Conservation (phyloP, 2,113 vertebrate genomes). For the Anas platyrhynchos region DNA sequence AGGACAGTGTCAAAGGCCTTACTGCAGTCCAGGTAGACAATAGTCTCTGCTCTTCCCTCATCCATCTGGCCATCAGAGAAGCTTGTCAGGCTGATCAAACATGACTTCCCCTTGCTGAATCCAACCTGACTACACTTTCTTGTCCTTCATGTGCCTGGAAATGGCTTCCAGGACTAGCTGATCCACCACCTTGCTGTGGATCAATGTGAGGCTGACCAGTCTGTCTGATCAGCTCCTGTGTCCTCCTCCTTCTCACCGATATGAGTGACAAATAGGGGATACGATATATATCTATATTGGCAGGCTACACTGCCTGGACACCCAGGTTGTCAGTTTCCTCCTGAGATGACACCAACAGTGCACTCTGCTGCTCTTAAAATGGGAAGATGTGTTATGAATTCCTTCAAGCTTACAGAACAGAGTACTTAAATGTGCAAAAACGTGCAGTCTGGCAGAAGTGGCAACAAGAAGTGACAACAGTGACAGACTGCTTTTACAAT, state of each 20-base stretch:
- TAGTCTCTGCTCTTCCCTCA: neutral
- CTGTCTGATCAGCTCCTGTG: neutral
- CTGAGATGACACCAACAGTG: neutral
- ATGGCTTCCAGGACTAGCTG: neutral
- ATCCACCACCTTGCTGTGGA: neutral
- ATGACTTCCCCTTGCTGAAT: neutral
- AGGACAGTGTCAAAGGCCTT: neutral
- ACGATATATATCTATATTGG: neutral
- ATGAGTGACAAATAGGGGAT: neutral
- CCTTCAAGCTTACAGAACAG: neutral
- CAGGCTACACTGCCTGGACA: neutral
- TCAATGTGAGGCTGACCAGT: neutral
- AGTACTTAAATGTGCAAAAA: neutral
- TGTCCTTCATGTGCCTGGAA: neutral
- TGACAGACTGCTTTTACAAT: neutral
- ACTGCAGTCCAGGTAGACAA: neutral
- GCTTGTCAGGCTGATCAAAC: neutral
- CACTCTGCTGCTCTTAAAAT: neutral
- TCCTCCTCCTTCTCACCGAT: neutral
- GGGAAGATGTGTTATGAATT: neutral
- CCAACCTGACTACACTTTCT: neutral
- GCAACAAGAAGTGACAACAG: neutral
- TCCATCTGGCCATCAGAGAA: neutral
- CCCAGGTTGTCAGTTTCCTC: neutral
- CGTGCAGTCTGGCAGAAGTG: neutral